Evolutionary conservation across 2,113 vertebrate species (phyloP), one percentile per base, ranked within the genome.

Genomic region (Centropristis striata): DNA sequence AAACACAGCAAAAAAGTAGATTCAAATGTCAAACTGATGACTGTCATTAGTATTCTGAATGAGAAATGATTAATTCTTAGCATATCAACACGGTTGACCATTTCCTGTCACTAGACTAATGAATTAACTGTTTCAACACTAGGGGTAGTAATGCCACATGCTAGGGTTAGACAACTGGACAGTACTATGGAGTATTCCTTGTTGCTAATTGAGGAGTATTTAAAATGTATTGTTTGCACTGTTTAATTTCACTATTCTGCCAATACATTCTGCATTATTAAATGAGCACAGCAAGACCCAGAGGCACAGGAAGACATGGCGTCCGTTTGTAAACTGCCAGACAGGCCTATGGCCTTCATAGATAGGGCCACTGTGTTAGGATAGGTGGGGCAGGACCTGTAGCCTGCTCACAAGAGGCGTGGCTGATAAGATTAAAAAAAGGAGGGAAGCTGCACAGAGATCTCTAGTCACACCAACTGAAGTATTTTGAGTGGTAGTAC

Each of bases 371-470:
- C 42, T 57, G 59, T 60, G 78, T 58, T 63, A 54, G 75, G 66
- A 67, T 70, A 81, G 84, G 78, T 78, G 71, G 78, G 84, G 83
- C 81, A 53, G 58, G 75, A 74, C 81, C 83, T 78, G 68, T 11
- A 21, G 75, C 46, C 76, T 79, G 73, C 80, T 83, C 60, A 76
- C 49, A 81, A 18, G 41, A 39, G 47, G 3, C 42, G 39, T 0
- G 25, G 55, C 78, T 79, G 87, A 88, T 87, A 91, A 79, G 73
- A 64, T 32, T 27, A 11, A 44, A 59, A 75, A 86, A 85, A 61
- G 72, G 80, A 80, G 80, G 80, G 75, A 87, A 90, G 7, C 67
- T 25, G 11, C 42, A 37, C 25, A 27, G 49, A 27, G 49, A 59
- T 55, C 25, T 53, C 23, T 12, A 37, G 25, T 12, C 10, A 64